Evolutionary conservation across 2,797 vertebrate genomes (phyloP).

Genomic region (Siniperca obscura): DNA sequence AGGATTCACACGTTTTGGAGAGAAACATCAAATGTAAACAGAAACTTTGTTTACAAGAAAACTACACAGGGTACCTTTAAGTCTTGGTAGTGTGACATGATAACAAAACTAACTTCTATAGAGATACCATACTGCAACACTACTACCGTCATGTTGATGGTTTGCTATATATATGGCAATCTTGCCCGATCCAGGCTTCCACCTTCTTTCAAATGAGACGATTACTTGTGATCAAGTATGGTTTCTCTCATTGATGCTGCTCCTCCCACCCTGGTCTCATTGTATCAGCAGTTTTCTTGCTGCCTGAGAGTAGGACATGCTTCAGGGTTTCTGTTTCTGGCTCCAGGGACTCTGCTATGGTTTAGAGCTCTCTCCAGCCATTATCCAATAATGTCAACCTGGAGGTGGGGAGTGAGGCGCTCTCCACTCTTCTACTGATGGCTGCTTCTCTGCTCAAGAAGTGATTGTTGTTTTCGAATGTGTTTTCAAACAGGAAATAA

Average conservation of each 20-base stretch:
- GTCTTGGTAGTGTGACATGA: not conserved
- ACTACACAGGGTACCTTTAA: slow-evolving; percentile 1
- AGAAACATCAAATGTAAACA: not conserved
- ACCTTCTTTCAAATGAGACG: slow-evolving; percentile 22
- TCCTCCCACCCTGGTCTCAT: slow-evolving; percentile 24
- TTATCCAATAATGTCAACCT: slow-evolving; percentile 37
- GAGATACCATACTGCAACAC: too few relatives aligned
- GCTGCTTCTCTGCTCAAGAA: not conserved
- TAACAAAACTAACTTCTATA: not conserved
- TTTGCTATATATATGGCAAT: not conserved
- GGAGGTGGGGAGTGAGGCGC: slow-evolving; percentile 13
- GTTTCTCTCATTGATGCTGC: slow-evolving; percentile 18
- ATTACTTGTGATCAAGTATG: slow-evolving; percentile 37
- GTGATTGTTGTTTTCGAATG: not conserved
- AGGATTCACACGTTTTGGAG: not conserved
- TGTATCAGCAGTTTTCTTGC: slow-evolving; percentile 38
- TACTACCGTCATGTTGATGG: not conserved
- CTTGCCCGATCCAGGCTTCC: not conserved
- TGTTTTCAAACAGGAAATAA: slow-evolving; percentile 6
- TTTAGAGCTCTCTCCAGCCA: slow-evolving; percentile 28
- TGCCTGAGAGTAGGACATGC: slow-evolving; percentile 37
- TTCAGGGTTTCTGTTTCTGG: slow-evolving; percentile 39
- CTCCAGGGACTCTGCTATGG: slow-evolving; percentile 21
- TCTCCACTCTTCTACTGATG: not conserved
- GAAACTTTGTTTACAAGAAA: not conserved